These are phyloP conservation scores for Pelobates fuscus DNA, from an alignment of 2,113 vertebrate genomes.

Conservation along the genomic window DNA sequence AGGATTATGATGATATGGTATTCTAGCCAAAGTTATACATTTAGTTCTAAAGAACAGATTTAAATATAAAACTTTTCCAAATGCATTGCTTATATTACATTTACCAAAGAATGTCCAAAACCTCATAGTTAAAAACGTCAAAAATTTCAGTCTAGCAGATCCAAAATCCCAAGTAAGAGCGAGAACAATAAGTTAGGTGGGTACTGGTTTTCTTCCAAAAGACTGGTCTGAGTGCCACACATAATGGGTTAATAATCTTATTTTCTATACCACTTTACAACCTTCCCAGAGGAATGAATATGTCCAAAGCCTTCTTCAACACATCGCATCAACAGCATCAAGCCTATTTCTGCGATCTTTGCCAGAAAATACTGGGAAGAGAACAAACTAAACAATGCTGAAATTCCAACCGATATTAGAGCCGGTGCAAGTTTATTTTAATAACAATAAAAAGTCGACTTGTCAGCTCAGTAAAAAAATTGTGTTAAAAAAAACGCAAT, in stretches of 20 bases:
- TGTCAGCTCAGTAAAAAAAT: slow-evolving; percentile 59
- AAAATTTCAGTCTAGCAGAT: too few relatives aligned
- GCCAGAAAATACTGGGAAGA: slow-evolving; percentile 64
- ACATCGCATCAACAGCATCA: slow-evolving; percentile 58
- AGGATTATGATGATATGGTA: too few relatives aligned
- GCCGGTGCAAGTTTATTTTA: slow-evolving; percentile 65
- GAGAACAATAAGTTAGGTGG: too few relatives aligned
- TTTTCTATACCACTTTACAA: slow-evolving; percentile 56
- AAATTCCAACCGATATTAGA: slow-evolving; percentile 67
- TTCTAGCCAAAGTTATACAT: too few relatives aligned
- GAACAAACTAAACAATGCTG: slow-evolving; percentile 66
- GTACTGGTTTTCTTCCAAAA: too few relatives aligned
- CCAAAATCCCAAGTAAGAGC: too few relatives aligned
- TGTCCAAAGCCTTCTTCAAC: slow-evolving; percentile 56
- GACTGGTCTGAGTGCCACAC: too few relatives aligned
- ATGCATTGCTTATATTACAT: too few relatives aligned
- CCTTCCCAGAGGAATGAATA: slow-evolving; percentile 54
- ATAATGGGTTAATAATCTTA: slow-evolving; percentile 49
- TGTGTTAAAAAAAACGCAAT: slow-evolving; percentile 55
- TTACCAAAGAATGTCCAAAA: too few relatives aligned
- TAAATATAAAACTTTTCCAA: too few relatives aligned
- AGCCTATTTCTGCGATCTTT: slow-evolving; percentile 55
- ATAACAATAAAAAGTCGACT: slow-evolving; percentile 60
- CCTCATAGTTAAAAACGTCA: too few relatives aligned
- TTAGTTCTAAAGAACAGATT: too few relatives aligned